Conservation (phyloP, 2,797 vertebrate species). For the Sebastes diaconus region DNA sequence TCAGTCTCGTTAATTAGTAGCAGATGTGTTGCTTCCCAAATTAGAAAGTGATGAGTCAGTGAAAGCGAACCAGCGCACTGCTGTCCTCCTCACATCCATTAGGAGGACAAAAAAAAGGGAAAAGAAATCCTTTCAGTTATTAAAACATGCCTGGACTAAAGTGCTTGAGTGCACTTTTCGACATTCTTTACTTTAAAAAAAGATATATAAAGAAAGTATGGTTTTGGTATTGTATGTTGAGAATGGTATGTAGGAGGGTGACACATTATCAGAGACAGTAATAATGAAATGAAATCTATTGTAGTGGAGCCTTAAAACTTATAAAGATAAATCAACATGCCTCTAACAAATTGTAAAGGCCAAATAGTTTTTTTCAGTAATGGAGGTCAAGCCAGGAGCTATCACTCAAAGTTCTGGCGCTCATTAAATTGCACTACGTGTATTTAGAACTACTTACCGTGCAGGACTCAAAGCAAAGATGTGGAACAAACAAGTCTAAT, state of each 20-base stretch:
- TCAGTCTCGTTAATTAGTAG: constrained; percentile 70
- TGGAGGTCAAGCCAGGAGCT: background rate
- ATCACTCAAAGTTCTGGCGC: background rate
- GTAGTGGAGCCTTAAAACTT: background rate
- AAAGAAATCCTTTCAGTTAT: constrained; percentile 18
- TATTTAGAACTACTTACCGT: background rate
- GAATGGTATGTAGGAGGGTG: background rate
- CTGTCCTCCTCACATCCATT: constrained; percentile 34
- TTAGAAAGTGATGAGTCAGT: constrained; percentile 73
- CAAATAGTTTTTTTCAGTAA: background rate
- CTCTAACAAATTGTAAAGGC: background rate
- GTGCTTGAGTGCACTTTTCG: background rate
- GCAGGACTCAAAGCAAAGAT: constrained; percentile 12
- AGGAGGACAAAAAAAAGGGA: constrained; percentile 2
- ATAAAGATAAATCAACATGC: background rate
- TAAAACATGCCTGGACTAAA: background rate
- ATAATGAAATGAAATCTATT: background rate
- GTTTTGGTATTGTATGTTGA: background rate
- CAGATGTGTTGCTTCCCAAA: constrained; percentile 70
- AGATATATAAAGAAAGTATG: background rate
- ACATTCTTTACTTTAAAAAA: background rate
- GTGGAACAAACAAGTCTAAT: constrained; percentile 20
- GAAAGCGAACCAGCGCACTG: constrained; percentile 41
- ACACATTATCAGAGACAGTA: background rate
- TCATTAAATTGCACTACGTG: background rate